Conservation (phyloP, 2,113 vertebrate genomes). For the Amblyopsis rosae region DNA sequence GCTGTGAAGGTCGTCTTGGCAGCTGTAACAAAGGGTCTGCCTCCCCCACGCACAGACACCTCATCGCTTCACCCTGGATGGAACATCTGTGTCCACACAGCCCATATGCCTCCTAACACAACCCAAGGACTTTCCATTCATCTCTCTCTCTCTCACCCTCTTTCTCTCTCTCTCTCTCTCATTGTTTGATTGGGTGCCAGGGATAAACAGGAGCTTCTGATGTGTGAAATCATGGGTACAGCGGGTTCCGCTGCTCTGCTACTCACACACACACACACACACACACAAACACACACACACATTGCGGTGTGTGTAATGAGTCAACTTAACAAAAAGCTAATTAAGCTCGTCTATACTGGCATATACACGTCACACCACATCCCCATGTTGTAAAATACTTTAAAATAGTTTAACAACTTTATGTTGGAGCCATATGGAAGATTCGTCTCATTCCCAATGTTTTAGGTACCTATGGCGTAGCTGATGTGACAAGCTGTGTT, state of each 20-base stretch:
- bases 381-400: too few relatives aligned
- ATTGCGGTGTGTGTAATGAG: background rate
- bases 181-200: slow-evolving; percentile 64
- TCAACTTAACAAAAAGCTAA: too few relatives aligned
- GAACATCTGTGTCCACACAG: slow-evolving; percentile 63
- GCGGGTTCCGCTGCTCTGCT: slow-evolving; percentile 24
- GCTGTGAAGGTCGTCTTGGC: slow-evolving; percentile 27
- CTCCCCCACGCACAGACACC: slow-evolving; percentile 25
- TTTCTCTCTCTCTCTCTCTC: slow-evolving; percentile 59
- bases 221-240: slow-evolving; percentile 25
- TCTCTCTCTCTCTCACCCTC: slow-evolving; percentile 29
- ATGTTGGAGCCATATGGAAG: too few relatives aligned
- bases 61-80: slow-evolving; percentile 38
- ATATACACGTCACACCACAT: too few relatives aligned
- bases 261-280: slow-evolving; percentile 3
- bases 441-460: too few relatives aligned
- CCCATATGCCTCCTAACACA: background rate
- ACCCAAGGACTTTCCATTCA: slow-evolving; percentile 48
- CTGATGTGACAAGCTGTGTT: too few relatives aligned
- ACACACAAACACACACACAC: background rate
- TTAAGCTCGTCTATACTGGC: too few relatives aligned
- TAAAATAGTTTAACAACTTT: too few relatives aligned
- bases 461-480: too few relatives aligned
- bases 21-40: slow-evolving; percentile 34
- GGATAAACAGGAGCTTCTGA: slow-evolving; percentile 43